Base-by-base conservation (phyloP, 2,888 invertebrate species). In the Polydrusus pterygomalis region DNA sequence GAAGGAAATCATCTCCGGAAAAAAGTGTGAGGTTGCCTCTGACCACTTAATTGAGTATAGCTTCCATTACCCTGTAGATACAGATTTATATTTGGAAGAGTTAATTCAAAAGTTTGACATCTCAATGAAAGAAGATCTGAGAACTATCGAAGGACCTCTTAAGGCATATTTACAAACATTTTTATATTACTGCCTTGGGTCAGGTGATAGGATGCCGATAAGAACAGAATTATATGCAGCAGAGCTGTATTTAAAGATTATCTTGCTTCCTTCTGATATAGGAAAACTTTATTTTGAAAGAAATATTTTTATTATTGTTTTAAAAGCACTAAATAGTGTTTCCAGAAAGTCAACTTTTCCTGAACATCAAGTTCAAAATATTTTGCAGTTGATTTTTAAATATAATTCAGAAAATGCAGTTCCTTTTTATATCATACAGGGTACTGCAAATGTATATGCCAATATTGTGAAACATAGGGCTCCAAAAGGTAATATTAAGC, bases 1-100 rank as follows among this genome's bases (percentile, higher is more conserved):
- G 80, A 78, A 78, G 34, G 80, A 81, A 77, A 78, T 81, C 18
- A 71, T 80, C 13, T 69, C 78, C 34, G 80, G 79, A 63, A 77
- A 78, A 45, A 74, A 74, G 40, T 75, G 58, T 67, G 70, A 75
- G 45, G 67, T 79, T 7, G 56, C 77, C 45, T 25, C 77, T 5
- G 81, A 82, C 25, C 58, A 77, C 18, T 51, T 81, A 30, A 80
- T 81, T 54, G 81, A 81, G 69, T 82, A 81, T 54, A 81, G 80
- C 51, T 80, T 81, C 62, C 81, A 82, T 45, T 79, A 79, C 70
- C 81, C 82, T 43, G 80, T 82, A 30, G 82, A 82, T 72, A 79
- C 80, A 43, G 79, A 80, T 68, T 34, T 71, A 62, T 82, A 80
- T 73, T 71, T 82, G 17, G 77, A 78, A 73, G 78, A 79, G 18